Percentiles rank a stretch among this genome's conserved stretches.
Evolutionary conservation across 2,113 vertebrate species (phyloP).

Genomic region (Panurus biarmicus): DNA sequence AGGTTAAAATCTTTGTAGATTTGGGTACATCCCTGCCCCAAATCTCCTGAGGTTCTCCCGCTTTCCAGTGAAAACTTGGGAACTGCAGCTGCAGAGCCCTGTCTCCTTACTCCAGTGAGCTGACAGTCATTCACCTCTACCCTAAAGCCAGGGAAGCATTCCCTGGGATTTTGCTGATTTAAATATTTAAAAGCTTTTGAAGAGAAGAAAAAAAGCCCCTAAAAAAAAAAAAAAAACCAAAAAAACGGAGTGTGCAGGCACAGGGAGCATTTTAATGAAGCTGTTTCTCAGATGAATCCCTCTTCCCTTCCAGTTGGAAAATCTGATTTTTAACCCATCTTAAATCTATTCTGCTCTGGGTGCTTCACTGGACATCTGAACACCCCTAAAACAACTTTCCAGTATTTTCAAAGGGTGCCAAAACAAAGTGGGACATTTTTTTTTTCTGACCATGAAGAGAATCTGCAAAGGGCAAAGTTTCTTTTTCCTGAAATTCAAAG

Average conservation of each 20-base stretch:
- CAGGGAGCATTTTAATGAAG: background rate
- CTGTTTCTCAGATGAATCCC: background rate
- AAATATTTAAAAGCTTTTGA: slow-evolving; percentile 25
- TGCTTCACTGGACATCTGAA: background rate
- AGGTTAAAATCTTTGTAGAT: background rate
- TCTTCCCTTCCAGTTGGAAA: background rate
- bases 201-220: background rate
- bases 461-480: background rate
- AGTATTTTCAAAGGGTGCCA: background rate
- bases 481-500: background rate
- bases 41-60: background rate
- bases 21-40: background rate
- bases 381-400: background rate
- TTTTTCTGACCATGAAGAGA: background rate
- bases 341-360: background rate
- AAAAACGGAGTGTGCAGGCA: background rate
- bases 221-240: too few relatives aligned
- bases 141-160: background rate
- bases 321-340: background rate
- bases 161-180: background rate
- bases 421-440: background rate
- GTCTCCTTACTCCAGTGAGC: background rate
- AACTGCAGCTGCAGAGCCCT: background rate
- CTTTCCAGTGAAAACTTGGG: background rate
- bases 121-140: background rate